Base-by-base conservation (phyloP, 2,113 vertebrate genomes). In the Microtus richardsoni region DNA sequence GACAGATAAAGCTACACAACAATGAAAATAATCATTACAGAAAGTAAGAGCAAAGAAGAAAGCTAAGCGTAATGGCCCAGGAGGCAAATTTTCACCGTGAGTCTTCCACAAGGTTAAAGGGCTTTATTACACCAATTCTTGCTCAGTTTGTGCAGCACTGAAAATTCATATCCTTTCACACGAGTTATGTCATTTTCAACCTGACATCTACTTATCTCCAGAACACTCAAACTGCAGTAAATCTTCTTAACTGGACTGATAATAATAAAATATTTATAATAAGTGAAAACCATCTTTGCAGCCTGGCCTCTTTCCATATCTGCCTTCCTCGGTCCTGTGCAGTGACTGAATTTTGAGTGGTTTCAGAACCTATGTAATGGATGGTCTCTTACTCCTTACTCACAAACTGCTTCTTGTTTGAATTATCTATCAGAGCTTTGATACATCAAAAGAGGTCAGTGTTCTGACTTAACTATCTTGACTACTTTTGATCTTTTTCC, bases 181-280 rank as follows among this genome's bases (percentile, higher is more conserved):
- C 79, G 71, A 80, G 84, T 79, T 75, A 66, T 24, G 68, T 95
- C 95, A 54, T 47, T 82, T 92, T 86, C 64, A 93, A 4, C 39
- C 74, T 88, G 90, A 85, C 70, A 82, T 49, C 24, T 60, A 77
- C 92, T 94, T 94, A 73, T 95, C 93, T 88, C 54, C 89, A 83
- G 47, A 92, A 96, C 22, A 74, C 86, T 89, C 92, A 94, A 96
- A 95, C 86, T 83, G 66, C 62, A 70, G 75, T 94, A 82, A 95
- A 91, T 92, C 90, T 41, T 92, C 26, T 68, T 91, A 92, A 94
- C 47, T 82, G 52, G 54, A 86, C 8, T n/a, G 73, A 94, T 86
- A 78, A 83, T 94, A 93, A 95, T 91, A 88, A 93, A 95, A 95
- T 64, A 89, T 80, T 96, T 41, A 70, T 88, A 73, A 74, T 68